Base-by-base conservation (phyloP, 1,140 invertebrate genomes). In the Neodiprion virginianus region DNA sequence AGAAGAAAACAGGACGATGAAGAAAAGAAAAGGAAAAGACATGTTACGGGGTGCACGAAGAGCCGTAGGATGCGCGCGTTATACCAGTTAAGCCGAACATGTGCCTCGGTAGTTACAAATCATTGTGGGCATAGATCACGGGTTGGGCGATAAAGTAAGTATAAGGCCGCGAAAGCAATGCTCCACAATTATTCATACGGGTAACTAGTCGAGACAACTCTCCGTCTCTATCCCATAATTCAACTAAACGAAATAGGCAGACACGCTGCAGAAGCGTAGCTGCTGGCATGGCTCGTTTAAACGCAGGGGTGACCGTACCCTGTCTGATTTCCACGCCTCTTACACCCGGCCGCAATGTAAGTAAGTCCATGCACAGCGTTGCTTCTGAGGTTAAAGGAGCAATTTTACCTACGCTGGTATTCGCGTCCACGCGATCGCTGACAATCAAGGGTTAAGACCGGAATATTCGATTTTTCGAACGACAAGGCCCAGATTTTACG, bases 401-500 rank as follows among this genome's bases (percentile, higher is more conserved):
- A 40, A 4, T 5, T 1, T 40, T 40, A 40, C 28, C 2, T 40
- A 2, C 28, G 28, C 28, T 1, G 5, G 28, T 40, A 40, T 40
- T 40, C 5, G 28, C 2, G 28, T 40, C 5, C 28, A 65, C 12
- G n/a, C 53, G 53, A 61, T 61, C n/a, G n/a, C n/a, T 11, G 53
- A 61, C 10, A 61, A 61, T 61, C n/a, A 61, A 11, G 53, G 10
- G 53, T 61, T 61, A n/a, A n/a, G 53, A 11, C 53, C 10, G 53
- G 10, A 1, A n/a, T 11, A 11, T 11, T 61, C n/a, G 53, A n/a
- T 11, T 61, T 61, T 74, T 40, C 70, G 53, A 67, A 48, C 11
- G 14, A 71, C 65, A 17, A 53, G 11, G 47, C 49, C 67, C 74
- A 76, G 71, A 74, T 67, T 40, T 77, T 72, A 71, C 48, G 65